Percentiles rank a stretch among this genome's conserved stretches.
Conservation (phyloP, 2,797 vertebrate species). For the Natrix natrix region DNA sequence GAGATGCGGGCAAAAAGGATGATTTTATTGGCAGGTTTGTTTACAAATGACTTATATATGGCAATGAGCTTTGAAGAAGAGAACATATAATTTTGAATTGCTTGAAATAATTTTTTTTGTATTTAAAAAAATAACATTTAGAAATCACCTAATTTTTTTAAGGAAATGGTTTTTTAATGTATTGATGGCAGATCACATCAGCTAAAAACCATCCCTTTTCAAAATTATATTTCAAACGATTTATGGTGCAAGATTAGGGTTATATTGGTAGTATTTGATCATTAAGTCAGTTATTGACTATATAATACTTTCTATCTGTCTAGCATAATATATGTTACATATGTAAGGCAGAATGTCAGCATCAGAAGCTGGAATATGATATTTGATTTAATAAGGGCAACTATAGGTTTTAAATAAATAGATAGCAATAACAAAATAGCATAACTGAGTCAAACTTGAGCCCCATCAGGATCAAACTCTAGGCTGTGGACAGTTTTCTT, state of each 20-base stretch:
- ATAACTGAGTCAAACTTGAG: not conserved
- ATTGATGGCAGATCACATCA: constrained; percentile 69
- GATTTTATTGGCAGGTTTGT: constrained; percentile 97
- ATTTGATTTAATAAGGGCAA: not conserved
- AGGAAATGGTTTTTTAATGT: constrained; percentile 49
- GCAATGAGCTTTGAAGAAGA: constrained; percentile 31
- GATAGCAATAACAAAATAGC: not conserved
- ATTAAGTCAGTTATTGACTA: not conserved
- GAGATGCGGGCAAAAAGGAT: constrained; percentile 91
- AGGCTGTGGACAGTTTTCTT: not conserved
- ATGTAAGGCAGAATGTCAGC: not conserved
- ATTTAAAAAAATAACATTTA: constrained; percentile 9
- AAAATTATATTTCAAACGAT: not conserved
- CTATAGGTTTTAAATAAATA: not conserved
- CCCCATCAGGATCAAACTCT: not conserved
- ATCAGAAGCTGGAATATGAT: not conserved
- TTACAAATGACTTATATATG: not conserved
- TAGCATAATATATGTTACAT: not conserved
- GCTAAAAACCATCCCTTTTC: constrained; percentile 41
- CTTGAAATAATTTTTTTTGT: constrained; percentile 30
- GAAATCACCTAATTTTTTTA: not conserved
- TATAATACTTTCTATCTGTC: not conserved
- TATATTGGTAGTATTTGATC: constrained; percentile 16
- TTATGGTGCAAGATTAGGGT: constrained; percentile 24
- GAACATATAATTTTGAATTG: constrained; percentile 14